Conservation (phyloP, 2,888 invertebrate genomes). For the Tillus elongatus region DNA sequence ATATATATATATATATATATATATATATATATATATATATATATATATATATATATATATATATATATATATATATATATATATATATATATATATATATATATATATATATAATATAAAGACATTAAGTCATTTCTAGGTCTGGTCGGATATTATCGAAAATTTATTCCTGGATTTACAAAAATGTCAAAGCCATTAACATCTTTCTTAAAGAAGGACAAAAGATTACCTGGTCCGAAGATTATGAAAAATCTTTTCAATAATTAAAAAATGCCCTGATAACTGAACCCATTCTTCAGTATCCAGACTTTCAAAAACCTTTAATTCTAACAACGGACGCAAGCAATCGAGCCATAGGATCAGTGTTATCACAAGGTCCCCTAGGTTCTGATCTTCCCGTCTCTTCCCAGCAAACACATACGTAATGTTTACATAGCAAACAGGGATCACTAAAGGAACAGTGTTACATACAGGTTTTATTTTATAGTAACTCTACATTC, state of each 20-base stretch:
- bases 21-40: too few species aligned
- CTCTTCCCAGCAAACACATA: too few species aligned
- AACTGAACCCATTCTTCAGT: neutral
- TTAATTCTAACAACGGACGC: conserved; percentile 29
- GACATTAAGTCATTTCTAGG: conserved; percentile 30
- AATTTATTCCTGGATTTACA: conserved; percentile 33
- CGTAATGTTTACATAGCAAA: too few species aligned
- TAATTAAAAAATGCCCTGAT: conserved; percentile 9
- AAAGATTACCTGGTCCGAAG: conserved; percentile 13
- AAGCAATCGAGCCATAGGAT: conserved; percentile 25
- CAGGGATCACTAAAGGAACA: too few species aligned
- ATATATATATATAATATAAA: too few species aligned
- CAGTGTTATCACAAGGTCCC: conserved; percentile 24
- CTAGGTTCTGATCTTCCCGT: conserved; percentile 26
- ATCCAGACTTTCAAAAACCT: conserved; percentile 17
- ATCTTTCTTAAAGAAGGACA: conserved; percentile 14
- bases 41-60: too few species aligned
- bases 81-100: too few species aligned
- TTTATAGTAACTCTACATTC: too few species aligned
- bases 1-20: too few species aligned
- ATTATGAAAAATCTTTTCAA: conserved; percentile 14
- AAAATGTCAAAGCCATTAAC: conserved; percentile 27
- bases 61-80: too few species aligned
- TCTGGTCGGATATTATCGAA: conserved; percentile 33
- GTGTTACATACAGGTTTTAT: too few species aligned